These are phyloP conservation scores for Habroteleia sp. DNA, from an alignment of 2,888 invertebrate species.

Conservation along the genomic window DNA sequence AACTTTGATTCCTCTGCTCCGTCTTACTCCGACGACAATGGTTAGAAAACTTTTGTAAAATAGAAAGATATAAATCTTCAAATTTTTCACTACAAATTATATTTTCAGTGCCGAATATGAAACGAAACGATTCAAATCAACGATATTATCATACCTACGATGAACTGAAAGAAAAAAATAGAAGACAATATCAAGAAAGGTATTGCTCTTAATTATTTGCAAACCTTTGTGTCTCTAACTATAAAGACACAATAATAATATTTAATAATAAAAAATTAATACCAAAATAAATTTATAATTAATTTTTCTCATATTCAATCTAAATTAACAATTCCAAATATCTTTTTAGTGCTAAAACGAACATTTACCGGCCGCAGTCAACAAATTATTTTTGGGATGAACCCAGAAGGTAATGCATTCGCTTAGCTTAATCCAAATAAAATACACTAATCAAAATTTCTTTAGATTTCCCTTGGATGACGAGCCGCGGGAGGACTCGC, in stretches of 20 bases:
- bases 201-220: no score
- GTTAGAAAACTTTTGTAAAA: neutral
- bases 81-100: no score
- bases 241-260: no score
- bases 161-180: conserved; percentile 58
- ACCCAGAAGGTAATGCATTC: neutral
- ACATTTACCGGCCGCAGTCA: neutral
- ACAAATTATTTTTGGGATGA: conserved; percentile 2
- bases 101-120: no score
- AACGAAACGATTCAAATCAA: neutral
- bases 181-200: conserved; percentile 48
- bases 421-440: no score
- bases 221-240: no score
- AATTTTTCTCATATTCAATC: neutral
- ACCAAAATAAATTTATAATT: no score
- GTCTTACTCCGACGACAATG: neutral
- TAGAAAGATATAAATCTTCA: neutral
- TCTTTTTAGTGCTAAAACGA: neutral
- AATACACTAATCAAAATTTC: no score
- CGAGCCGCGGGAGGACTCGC: neutral
- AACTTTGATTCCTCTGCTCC: conserved; percentile 3
- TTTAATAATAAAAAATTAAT: no score
- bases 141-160: conserved; percentile 41
- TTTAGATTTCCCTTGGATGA: neutral
- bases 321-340: no score